Base-by-base conservation (phyloP, 2,888 invertebrate species). In the Sicus ferrugineus region DNA sequence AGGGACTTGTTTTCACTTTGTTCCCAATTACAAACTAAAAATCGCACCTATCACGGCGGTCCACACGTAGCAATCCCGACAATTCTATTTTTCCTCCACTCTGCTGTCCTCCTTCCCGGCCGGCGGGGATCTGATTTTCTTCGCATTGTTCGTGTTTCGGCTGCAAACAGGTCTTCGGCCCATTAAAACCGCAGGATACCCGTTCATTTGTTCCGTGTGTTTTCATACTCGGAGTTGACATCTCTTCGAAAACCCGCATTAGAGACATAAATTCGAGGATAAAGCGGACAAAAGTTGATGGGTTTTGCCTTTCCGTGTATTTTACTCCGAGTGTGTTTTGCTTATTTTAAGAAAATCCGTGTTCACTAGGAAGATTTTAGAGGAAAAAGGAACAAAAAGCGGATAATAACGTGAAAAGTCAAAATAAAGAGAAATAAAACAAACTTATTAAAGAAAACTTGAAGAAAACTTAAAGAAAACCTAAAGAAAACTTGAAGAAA, bases 41-140 rank as follows among this genome's bases (percentile, higher is more conserved):
- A 80, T 80, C 80, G 81, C 80, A 80, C 81, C 81, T 80, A 72
- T 77, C 81, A 77, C 80, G 80, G 80, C 80, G 80, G 81, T 79
- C 81, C 73, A 74, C n/a, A n/a, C 68, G 75, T 72, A 74, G 70
- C 72, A 68, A 70, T 74, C 73, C 52, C 72, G 48, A 48, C 63
- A 67, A 65, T 70, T 59, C 66, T 54, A 46, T 42, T 3, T 14
- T 42, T 42, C 16, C n/a, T 42, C 16, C n/a, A 4, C 7, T 42
- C n/a, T 16, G 9, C 14, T 34, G 9, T 42, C n/a, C 5, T 34
- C 11, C 34, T 11, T 34, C 34, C 34, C 11, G 34, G 11, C 34
- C 11, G 34, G 5, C 11, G 31, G 3, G 9, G 28, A 6, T 16
- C 48, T 28, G 16, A 21, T 48, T 30, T 5, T 19, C 3, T 23